Percentiles rank a stretch among this genome's conserved stretches.
Evolutionary conservation across 2,113 vertebrate species (phyloP).

Genomic region (Clinocottus analis): DNA sequence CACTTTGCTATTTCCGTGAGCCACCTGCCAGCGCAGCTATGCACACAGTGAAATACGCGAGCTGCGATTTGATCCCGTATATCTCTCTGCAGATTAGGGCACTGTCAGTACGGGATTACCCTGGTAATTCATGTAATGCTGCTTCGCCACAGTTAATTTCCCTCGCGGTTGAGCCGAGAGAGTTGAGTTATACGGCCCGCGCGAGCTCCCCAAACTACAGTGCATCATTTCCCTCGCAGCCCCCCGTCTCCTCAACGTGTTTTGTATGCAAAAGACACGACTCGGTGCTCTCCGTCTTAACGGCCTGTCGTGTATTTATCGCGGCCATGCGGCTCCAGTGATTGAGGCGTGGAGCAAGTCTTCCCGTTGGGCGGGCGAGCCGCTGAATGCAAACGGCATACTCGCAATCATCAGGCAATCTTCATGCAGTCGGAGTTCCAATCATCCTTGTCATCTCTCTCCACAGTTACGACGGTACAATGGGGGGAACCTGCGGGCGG

Average conservation of each 20-base stretch:
- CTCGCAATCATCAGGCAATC: constrained; percentile 52
- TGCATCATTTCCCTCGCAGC: constrained; percentile 45
- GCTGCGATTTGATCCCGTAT: constrained; percentile 68
- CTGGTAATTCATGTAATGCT: constrained; percentile 75
- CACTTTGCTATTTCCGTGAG: constrained; percentile 36
- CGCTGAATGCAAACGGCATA: constrained; percentile 53
- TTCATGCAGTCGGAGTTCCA: constrained; percentile 21
- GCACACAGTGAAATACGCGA: constrained; percentile 62
- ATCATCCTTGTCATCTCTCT: constrained; percentile 47
- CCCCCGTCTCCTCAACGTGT: constrained; percentile 36
- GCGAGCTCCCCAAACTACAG: constrained; percentile 59
- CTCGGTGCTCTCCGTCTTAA: constrained; percentile 40
- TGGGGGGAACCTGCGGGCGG: background rate
- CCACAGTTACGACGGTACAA: constrained; percentile 6
- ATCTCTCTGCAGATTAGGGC: constrained; percentile 72
- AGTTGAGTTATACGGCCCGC: constrained; percentile 51
- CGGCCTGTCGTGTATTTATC: constrained; percentile 51
- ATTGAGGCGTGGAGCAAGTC: constrained; percentile 41
- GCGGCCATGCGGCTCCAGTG: constrained; percentile 38
- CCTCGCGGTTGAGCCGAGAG: constrained; percentile 68
- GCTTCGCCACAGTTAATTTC: constrained; percentile 75
- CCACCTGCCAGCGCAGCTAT: constrained; percentile 59
- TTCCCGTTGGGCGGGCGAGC: constrained; percentile 31
- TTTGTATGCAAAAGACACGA: constrained; percentile 58
- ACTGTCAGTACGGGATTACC: constrained; percentile 75